phyloP scores from a whole-genome alignment of 2,797 vertebrate genomes.

The Diplodus puntazzo region DNA sequence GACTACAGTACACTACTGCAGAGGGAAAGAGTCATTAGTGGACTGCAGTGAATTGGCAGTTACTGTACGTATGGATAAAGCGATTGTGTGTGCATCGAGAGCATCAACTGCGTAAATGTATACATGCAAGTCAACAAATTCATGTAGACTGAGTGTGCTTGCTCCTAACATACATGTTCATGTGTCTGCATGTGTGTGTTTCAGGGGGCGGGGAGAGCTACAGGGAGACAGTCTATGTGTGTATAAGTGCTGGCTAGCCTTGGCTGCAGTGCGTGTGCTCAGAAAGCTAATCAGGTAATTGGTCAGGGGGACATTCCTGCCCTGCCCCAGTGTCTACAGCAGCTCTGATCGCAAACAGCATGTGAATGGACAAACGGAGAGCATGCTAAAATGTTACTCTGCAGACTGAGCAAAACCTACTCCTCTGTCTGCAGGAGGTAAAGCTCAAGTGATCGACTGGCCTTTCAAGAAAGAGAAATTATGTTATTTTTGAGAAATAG shows the following conservation, averaged over 20 bases:
- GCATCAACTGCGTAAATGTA: neutral
- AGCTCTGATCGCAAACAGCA: slow-evolving; percentile 54
- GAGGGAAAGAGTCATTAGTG: slow-evolving; percentile 57
- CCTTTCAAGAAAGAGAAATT: neutral
- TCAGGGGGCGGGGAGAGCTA: neutral
- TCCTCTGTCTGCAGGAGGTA: slow-evolving; percentile 1
- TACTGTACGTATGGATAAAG: slow-evolving; percentile 31
- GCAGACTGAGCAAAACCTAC: slow-evolving; percentile 2
- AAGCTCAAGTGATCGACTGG: neutral
- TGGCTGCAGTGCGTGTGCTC: slow-evolving; percentile 66
- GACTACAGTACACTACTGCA: slow-evolving; percentile 41
- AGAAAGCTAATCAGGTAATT: slow-evolving; percentile 81
- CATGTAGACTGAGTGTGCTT: slow-evolving; percentile 16
- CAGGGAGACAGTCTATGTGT: slow-evolving; percentile 26
- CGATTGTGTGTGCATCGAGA: slow-evolving; percentile 1
- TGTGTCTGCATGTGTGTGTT: slow-evolving; percentile 19
- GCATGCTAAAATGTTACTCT: slow-evolving; percentile 24
- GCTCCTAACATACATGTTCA: slow-evolving; percentile 37
- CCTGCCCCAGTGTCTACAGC: slow-evolving; percentile 48
- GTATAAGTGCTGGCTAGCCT: slow-evolving; percentile 52
- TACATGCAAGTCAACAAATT: neutral
- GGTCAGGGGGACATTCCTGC: slow-evolving; percentile 76
- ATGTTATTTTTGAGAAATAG: neutral
- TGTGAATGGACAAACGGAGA: slow-evolving; percentile 53
- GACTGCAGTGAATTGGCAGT: slow-evolving; percentile 60